Base-by-base conservation (phyloP, 1,140 invertebrate genomes). In the Solenopsis invicta region DNA sequence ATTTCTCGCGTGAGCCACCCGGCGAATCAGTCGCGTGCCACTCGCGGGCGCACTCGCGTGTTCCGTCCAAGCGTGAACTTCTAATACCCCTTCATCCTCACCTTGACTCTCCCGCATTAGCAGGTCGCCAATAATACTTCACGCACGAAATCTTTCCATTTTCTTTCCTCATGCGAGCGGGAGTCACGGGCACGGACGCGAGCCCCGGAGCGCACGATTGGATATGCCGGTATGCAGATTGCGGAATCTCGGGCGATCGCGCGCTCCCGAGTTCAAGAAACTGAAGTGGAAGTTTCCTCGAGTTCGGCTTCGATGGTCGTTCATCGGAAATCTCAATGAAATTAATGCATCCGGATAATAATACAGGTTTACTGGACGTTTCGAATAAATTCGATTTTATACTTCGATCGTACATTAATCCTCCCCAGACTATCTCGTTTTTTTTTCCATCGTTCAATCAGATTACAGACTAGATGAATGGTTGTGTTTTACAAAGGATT, bases 71-170 rank as follows among this genome's bases (percentile, higher is more conserved):
- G 89, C 91, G 87, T 85, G 88, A 92, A 91, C 90, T 90, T 89
- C 89, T 92, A 89, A 90, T 91, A 92, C 88, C 88, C 91, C 91
- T 92, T 92, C 88, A 91, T 93, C 91, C 90, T 93, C 92, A 92
- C 93, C 92, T 92, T 91, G 91, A 93, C 88, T 93, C 90, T 89
- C 78, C 69, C 84, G 85, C 71, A 91, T 91, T 89, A 89, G 85
- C 87, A 50, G 88, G 71, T 91, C 87, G 85, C 91, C 89, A 88
- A 91, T 91, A 91, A 91, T 89, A 88, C 87, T 91, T 90, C 76
- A 89, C 92, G 87, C 90, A 89, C 91, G 91, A 91, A 91, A 91
- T 91, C 88, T 91, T 90, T 91, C 75, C 87, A 86, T 91, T 91
- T 91, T 91, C 89, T 88, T 91, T 77, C 72, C 82, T 90, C 89